A percentile compares a stretch with the other conserved stretches of the same genome.
These are phyloP conservation scores for Charanyca ferruginea DNA, from an alignment of 2,888 invertebrate genomes.

Conservation along the genomic window DNA sequence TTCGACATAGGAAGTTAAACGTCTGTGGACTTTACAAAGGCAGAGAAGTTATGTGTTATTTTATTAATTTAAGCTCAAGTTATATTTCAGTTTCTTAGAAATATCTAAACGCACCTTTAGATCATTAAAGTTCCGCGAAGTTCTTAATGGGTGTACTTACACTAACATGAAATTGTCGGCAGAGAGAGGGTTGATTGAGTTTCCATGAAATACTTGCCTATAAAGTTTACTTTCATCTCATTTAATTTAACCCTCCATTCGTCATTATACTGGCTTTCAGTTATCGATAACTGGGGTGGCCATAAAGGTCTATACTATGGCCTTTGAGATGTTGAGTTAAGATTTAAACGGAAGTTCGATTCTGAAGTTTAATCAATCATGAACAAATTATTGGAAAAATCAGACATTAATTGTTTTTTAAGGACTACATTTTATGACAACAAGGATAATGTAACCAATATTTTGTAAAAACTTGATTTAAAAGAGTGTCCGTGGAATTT, in stretches of 20 bases:
- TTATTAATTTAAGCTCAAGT: no score
- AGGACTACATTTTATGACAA: no score
- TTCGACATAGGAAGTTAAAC: no score
- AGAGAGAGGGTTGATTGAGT: slow-evolving; percentile 7
- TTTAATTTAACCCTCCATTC: not conserved
- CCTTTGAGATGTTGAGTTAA: not conserved
- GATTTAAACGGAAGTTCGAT: not conserved
- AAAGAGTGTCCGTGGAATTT: no score
- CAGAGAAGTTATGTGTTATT: no score
- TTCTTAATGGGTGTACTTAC: slow-evolving; percentile 27
- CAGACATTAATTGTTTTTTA: no score
- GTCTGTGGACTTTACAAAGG: no score
- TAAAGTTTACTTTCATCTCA: not conserved
- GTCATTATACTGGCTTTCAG: not conserved
- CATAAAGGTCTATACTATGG: not conserved
- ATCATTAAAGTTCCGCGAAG: slow-evolving; percentile 43
- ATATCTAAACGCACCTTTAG: slow-evolving; percentile 9
- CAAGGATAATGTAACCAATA: no score
- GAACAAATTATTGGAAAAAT: not conserved
- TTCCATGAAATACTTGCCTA: slow-evolving; percentile 1
- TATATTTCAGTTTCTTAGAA: not conserved
- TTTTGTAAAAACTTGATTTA: no score
- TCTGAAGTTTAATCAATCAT: not conserved
- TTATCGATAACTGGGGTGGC: not conserved
- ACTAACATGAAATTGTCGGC: slow-evolving; percentile 35